Conservation (phyloP, 2,113 vertebrate species). For the Hyperopisus bebe region DNA sequence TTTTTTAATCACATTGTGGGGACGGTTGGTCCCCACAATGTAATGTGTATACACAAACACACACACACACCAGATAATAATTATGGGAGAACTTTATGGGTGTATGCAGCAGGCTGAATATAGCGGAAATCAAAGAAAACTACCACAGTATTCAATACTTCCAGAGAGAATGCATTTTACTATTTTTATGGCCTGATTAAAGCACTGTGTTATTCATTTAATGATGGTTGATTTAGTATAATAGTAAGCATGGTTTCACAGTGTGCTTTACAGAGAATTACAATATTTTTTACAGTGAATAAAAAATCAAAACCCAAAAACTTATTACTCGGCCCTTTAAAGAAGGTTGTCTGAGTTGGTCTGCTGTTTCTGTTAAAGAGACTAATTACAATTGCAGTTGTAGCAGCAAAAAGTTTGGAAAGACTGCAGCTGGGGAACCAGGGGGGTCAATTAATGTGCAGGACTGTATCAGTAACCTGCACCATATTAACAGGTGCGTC, state of each 20-base stretch:
- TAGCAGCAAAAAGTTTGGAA: not conserved
- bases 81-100: not conserved
- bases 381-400: not conserved
- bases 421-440: not conserved
- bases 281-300: not conserved
- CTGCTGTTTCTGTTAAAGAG: not conserved
- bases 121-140: not conserved
- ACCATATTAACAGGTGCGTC: not conserved
- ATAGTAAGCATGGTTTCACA: not conserved
- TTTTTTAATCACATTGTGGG: no score
- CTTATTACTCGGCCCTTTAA: not conserved
- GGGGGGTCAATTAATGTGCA: not conserved
- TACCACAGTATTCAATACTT: not conserved
- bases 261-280: not conserved
- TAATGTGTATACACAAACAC: not conserved
- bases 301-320: not conserved
- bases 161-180: not conserved
- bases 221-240: not conserved
- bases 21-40: not conserved
- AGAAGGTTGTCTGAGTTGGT: not conserved
- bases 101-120: not conserved
- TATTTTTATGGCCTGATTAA: not conserved
- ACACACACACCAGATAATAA: not conserved
- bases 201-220: not conserved
- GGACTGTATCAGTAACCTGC: not conserved